Evolutionary conservation across 2,888 invertebrate genomes (phyloP).

Genomic region (Anarsia innoxiella): DNA sequence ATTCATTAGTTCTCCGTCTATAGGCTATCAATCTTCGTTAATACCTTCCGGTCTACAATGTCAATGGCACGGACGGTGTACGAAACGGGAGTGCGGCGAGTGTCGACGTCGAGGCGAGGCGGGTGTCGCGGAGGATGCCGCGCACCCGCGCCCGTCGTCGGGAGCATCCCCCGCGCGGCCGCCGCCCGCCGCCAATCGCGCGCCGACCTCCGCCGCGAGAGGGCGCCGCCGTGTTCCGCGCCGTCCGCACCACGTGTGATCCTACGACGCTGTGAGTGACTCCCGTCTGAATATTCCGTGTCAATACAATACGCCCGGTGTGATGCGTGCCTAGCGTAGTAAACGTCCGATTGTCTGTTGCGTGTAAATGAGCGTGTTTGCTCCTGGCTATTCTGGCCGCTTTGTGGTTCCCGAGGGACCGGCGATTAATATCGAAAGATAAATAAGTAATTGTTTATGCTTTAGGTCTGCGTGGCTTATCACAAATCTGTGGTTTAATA

Average conservation of each 20-base stretch:
- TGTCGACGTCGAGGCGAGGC: slow-evolving; percentile 10
- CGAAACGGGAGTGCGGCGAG: slow-evolving; percentile 21
- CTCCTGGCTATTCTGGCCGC: slow-evolving; percentile 55
- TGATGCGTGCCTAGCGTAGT: slow-evolving; percentile 61
- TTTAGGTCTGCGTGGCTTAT: slow-evolving; percentile 33
- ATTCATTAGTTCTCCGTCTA: no score
- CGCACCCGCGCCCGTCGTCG: slow-evolving; percentile 27
- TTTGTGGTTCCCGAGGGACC: slow-evolving; percentile 46
- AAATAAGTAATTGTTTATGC: slow-evolving; percentile 39
- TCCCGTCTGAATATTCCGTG: slow-evolving; percentile 56
- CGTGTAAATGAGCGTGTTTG: slow-evolving; percentile 62
- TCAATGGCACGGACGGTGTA: slow-evolving; percentile 30
- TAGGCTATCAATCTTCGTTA: neutral
- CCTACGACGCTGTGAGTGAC: slow-evolving; percentile 57
- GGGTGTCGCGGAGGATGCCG: slow-evolving; percentile 5
- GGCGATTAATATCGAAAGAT: slow-evolving; percentile 52
- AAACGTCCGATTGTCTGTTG: slow-evolving; percentile 45
- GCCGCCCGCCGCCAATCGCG: slow-evolving; percentile 56
- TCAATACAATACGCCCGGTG: slow-evolving; percentile 47
- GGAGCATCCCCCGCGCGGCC: slow-evolving; percentile 59
- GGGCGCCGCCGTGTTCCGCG: slow-evolving; percentile 51
- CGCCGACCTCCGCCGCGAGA: slow-evolving; percentile 67
- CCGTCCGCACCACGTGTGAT: slow-evolving; percentile 39
- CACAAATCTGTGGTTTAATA: slow-evolving; percentile 18
- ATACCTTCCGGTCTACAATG: slow-evolving; percentile 21